Percentiles rank a stretch among this genome's conserved stretches.
phyloP scores from a whole-genome alignment of 2,113 vertebrate genomes.

The Fulica atra region DNA sequence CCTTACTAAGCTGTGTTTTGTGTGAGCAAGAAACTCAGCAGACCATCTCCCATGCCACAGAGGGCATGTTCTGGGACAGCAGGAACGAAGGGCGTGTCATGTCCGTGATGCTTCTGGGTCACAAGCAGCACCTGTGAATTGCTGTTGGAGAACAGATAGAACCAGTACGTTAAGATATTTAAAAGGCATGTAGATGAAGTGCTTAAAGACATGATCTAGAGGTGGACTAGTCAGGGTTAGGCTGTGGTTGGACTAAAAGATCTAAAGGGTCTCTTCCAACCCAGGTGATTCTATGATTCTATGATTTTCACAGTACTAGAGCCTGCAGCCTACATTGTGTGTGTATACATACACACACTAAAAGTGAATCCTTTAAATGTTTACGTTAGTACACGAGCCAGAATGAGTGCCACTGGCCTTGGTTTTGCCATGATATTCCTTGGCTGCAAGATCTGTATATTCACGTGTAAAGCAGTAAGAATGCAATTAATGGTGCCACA shows the following conservation, averaged over 20 bases:
- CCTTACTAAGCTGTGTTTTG: background rate
- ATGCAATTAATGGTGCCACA: background rate
- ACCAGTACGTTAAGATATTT: background rate
- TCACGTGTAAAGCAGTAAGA: background rate
- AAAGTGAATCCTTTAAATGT: background rate
- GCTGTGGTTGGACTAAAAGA: no score
- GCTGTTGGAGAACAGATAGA: background rate
- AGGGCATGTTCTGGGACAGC: background rate
- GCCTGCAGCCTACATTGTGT: background rate
- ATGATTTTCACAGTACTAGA: background rate
- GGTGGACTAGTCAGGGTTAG: no score
- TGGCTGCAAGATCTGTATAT: background rate
- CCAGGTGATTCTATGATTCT: no score
- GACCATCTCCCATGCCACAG: background rate
- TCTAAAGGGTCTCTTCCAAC: no score
- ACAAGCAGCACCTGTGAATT: background rate
- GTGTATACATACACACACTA: rapidly evolving
- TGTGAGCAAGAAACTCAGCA: background rate
- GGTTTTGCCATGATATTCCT: background rate
- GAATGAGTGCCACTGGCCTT: background rate
- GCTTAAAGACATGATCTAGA: no score
- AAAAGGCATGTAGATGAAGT: no score
- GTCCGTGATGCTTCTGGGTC: background rate
- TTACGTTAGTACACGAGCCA: background rate
- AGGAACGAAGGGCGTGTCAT: background rate